Percentiles rank a stretch among this genome's conserved stretches.
phyloP scores from a whole-genome alignment of 2,797 vertebrate genomes.

The Melanotaenia parkinsoni region DNA sequence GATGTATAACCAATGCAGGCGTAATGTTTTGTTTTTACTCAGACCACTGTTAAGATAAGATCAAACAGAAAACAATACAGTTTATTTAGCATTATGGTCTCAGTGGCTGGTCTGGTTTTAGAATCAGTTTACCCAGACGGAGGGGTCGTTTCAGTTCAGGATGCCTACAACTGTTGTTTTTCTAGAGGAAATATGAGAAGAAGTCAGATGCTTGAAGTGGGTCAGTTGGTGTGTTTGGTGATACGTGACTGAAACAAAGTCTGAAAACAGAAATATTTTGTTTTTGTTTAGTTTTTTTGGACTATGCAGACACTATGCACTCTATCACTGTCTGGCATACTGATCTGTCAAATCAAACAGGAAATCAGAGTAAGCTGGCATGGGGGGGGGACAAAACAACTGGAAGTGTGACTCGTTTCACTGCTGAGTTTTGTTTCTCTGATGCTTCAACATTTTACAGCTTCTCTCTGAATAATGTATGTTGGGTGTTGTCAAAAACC shows the following conservation, averaged over 20 bases:
- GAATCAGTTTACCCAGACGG: conserved; percentile 31
- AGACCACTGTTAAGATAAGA: conserved; percentile 13
- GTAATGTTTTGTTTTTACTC: conserved; percentile 25
- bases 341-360: conserved; percentile 7
- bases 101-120: conserved; percentile 21
- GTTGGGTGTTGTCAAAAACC: conserved; percentile 46
- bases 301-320: conserved; percentile 9
- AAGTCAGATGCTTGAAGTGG: conserved; percentile 37
- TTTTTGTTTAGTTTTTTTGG: conserved; percentile 2
- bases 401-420: conserved; percentile 3
- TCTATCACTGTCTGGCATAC: conserved; percentile 15
- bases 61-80: conserved; percentile 46
- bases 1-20: not conserved
- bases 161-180: conserved; percentile 25
- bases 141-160: conserved; percentile 36
- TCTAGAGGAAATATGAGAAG: conserved; percentile 36
- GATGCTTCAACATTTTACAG: conserved; percentile 21
- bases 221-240: conserved; percentile 41
- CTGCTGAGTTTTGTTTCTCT: conserved; percentile 22
- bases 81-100: conserved; percentile 14
- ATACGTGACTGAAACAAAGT: conserved; percentile 26
- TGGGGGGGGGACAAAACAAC: conserved; percentile 8
- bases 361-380: not conserved
- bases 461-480: conserved; percentile 42
- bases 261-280: conserved; percentile 17